Evolutionary conservation across 2,797 vertebrate species (phyloP).

Genomic region (Onychomys arenicola): DNA sequence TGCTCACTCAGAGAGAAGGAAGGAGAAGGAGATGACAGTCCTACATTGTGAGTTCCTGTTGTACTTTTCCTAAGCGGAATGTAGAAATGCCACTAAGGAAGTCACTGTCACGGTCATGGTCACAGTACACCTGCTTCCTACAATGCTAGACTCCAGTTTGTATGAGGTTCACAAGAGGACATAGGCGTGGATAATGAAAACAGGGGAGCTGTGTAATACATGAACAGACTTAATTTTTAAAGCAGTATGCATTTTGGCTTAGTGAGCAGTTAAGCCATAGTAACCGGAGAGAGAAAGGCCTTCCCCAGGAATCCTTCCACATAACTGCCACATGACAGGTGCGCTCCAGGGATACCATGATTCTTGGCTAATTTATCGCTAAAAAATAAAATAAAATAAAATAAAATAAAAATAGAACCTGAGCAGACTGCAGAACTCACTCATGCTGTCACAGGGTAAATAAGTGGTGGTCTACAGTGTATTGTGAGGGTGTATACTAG

Average conservation of each 20-base stretch:
- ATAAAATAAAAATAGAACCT: neutral
- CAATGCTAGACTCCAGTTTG: neutral
- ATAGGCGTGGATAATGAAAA: neutral
- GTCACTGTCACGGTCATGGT: neutral
- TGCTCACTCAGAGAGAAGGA: neutral
- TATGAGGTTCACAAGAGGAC: conserved; percentile 53
- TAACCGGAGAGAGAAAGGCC: neutral
- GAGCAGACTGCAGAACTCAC: neutral
- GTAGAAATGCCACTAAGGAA: neutral
- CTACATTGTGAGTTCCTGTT: neutral
- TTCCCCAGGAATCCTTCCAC: neutral
- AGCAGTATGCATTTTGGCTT: neutral
- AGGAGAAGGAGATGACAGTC: neutral
- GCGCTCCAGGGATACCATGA: neutral
- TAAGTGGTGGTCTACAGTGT: neutral
- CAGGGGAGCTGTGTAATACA: neutral
- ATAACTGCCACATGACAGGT: neutral
- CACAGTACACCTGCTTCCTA: conserved; percentile 72
- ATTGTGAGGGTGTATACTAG: neutral
- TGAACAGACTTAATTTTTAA: neutral
- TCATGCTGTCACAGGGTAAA: neutral
- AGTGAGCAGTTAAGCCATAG: neutral
- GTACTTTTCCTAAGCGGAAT: neutral
- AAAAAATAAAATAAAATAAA: neutral
- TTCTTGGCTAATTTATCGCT: neutral